Base-by-base conservation (phyloP, 2,113 vertebrate species). In the Tyto alba region DNA sequence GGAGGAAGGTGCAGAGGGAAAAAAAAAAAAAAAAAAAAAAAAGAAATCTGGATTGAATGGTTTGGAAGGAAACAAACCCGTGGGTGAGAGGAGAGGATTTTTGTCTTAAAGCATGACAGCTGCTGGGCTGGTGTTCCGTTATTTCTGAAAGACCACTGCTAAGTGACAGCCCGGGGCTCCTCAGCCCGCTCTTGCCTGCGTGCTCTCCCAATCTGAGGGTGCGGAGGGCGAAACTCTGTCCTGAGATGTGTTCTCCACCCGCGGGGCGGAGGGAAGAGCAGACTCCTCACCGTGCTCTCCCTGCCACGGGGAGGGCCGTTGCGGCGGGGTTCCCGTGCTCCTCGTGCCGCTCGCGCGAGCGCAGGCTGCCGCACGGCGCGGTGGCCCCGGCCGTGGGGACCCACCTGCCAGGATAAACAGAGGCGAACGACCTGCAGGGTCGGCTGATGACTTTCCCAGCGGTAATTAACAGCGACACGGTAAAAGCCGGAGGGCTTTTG, bases 301-400 rank as follows among this genome's bases (percentile, higher is more conserved):
- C 64, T 0, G 3, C 2, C 26, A 2, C 1, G 7, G 45, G 60
- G 56, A 0, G 7, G 48, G 71, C 22, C 0, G 4, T 13, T 76
- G 63, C 85, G 29, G 79, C 15, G 4, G 76, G 38, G 36, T 86
- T 26, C 27, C 53, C 2, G 1, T 17, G 59, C 86, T 57, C 66
- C 48, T 57, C 3, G 10, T 86, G 86, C 84, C 13, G 11, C 88
- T 67, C 6, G 10, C 4, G 27, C 63, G 73, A 72, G 77, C 27
- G 1, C 26, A 19, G 68, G 68, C 63, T 52, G 77, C 22, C 0
- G 36, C 1, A 1, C 4, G 12, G 32, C 4, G 2, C 1, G n/a
- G 68, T 48, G 85, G 47, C 59, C 73, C 40, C 53, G 7, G 88
- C 78, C 34, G 17, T 2, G 59, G 23, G 47, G 72, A 26, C 38